A percentile compares a stretch with the other conserved stretches of the same genome.
Conservation (phyloP, 2,888 invertebrate species). For the Ramazzottius varieornatus region DNA sequence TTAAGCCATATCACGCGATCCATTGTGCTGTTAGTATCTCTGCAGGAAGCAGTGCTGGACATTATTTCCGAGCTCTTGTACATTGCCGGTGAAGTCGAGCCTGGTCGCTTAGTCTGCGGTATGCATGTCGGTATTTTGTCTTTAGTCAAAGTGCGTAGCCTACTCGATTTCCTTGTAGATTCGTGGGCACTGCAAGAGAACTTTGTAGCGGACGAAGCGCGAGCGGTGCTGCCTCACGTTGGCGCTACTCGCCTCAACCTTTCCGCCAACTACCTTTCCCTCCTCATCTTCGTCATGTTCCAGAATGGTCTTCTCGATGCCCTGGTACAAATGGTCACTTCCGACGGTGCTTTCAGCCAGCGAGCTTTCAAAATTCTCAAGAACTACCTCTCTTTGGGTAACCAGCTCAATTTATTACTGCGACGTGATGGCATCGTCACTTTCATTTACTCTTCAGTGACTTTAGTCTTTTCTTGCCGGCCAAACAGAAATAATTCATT, state of each 20-base stretch:
- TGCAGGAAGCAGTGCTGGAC: not conserved
- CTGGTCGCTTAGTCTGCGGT: not conserved
- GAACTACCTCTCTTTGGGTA: not conserved
- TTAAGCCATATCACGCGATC: no score
- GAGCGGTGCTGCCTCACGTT: not conserved
- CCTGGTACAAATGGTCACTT: not conserved
- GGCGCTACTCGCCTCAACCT: not conserved
- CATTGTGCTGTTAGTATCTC: no score
- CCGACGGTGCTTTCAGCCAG: not conserved
- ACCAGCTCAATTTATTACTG: no score
- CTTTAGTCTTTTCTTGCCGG: not conserved
- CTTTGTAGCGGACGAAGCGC: conserved; percentile 2
- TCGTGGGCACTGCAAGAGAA: not conserved
- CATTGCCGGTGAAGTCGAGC: not conserved
- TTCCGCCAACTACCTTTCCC: not conserved
- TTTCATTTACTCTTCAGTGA: no score
- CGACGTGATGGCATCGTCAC: no score
- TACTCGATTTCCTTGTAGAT: not conserved
- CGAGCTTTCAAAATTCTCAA: not conserved
- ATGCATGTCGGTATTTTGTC: no score
- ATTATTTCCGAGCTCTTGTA: not conserved
- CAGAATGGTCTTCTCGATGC: not conserved
- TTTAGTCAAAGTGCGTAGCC: not conserved
- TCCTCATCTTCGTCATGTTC: not conserved
- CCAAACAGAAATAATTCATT: no score